Evolutionary conservation across 2,797 vertebrate genomes (phyloP).

Genomic region (Sebastes aleutianus): DNA sequence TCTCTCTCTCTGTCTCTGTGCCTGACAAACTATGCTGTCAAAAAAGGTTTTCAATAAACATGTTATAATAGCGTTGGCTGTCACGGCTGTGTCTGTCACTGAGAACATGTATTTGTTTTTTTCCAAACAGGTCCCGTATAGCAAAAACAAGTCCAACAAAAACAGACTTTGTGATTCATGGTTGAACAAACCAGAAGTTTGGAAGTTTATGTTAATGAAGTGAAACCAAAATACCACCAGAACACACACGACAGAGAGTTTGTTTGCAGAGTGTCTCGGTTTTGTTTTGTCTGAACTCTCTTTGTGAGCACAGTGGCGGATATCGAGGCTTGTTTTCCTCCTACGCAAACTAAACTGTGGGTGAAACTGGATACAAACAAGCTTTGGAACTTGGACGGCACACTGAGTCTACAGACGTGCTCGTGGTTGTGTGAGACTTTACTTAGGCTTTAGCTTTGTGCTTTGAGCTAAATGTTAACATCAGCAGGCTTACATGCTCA

Average conservation of each 20-base stretch:
- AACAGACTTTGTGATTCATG: slow-evolving; percentile 20
- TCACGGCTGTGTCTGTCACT: slow-evolving; percentile 48
- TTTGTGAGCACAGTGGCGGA: not conserved
- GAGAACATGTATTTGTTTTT: not conserved
- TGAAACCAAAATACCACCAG: slow-evolving; percentile 22
- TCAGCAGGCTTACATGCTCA: too few species aligned
- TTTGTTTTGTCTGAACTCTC: slow-evolving; percentile 25
- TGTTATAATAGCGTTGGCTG: slow-evolving; percentile 75
- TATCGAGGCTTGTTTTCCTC: not conserved
- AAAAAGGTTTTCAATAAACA: slow-evolving; percentile 86
- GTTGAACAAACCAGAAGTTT: slow-evolving; percentile 2
- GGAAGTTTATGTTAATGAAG: slow-evolving; percentile 17
- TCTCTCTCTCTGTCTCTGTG: slow-evolving; percentile 74
- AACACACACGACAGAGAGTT: not conserved
- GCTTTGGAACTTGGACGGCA: not conserved
- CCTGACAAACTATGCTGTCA: slow-evolving; percentile 83
- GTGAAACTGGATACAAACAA: not conserved
- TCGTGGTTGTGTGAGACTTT: not conserved
- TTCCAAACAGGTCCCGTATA: slow-evolving; percentile 16
- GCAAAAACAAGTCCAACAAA: not conserved
- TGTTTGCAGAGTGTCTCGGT: slow-evolving; percentile 19
- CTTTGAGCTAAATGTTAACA: not conserved
- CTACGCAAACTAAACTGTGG: not conserved
- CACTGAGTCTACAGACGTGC: not conserved
- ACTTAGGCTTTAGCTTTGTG: not conserved